These are phyloP conservation scores for Sphenopsis melanotis DNA, from an alignment of 2,797 vertebrate species.

Conservation along the genomic window DNA sequence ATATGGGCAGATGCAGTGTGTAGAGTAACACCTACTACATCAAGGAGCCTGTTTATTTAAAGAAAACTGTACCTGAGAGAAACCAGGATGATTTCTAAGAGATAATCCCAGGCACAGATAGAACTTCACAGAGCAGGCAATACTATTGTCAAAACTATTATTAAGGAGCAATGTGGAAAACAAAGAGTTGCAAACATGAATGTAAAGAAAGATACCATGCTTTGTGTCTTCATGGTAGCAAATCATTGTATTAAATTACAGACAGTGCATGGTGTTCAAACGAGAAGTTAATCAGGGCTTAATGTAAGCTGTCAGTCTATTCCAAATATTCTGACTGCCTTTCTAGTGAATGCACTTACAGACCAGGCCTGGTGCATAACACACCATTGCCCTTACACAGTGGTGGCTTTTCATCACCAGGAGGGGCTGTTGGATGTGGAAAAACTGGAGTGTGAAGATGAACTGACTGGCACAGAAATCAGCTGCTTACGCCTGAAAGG, in stretches of 20 bases:
- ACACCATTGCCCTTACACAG: neutral
- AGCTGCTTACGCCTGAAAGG: slow-evolving; percentile 97
- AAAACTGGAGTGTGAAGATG: slow-evolving; percentile 92
- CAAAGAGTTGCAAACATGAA: neutral
- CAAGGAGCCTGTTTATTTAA: neutral
- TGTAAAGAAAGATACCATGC: neutral
- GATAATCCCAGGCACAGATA: neutral
- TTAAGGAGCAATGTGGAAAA: neutral
- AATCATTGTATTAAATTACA: neutral
- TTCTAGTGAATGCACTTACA: fast-evolving
- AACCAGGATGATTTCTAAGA: neutral
- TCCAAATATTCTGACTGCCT: neutral
- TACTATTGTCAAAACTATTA: neutral
- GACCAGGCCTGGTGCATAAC: neutral
- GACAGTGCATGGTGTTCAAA: neutral
- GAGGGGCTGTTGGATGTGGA: slow-evolving; percentile 96
- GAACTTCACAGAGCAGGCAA: neutral
- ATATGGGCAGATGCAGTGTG: neutral
- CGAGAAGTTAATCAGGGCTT: neutral
- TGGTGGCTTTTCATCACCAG: slow-evolving; percentile 73
- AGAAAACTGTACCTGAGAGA: neutral
- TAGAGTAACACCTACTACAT: neutral
- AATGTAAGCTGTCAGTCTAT: neutral
- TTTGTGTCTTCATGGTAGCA: neutral
- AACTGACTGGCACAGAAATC: slow-evolving; percentile 94